These are phyloP conservation scores for Agrochola lychnidis DNA, from an alignment of 2,888 invertebrate species.

Conservation along the genomic window DNA sequence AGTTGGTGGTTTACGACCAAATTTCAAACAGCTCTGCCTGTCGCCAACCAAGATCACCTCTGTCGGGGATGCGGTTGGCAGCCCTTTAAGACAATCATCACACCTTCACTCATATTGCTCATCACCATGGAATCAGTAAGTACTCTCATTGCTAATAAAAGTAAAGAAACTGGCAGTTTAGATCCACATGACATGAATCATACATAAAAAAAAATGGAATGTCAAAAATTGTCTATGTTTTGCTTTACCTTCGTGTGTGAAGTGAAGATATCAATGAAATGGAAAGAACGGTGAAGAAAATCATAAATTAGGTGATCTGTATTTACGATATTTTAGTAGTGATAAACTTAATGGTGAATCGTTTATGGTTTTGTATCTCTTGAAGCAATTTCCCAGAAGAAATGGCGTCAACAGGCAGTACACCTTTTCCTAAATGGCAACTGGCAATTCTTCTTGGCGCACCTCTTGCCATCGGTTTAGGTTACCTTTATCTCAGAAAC, in stretches of 20 bases:
- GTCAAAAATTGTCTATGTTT: slow-evolving; percentile 76
- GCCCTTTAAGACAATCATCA: background rate
- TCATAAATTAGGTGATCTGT: slow-evolving; percentile 78
- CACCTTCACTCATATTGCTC: background rate
- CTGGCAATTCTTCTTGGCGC: slow-evolving; percentile 95
- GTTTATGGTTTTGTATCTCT: slow-evolving; percentile 73
- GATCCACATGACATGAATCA: slow-evolving; percentile 60
- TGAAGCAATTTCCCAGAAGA: slow-evolving; percentile 71
- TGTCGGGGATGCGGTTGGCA: too few species aligned
- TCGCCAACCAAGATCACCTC: too few species aligned
- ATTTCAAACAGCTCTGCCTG: too few species aligned
- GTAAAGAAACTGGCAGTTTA: slow-evolving; percentile 51
- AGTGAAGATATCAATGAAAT: slow-evolving; percentile 77
- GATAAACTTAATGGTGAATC: slow-evolving; percentile 84
- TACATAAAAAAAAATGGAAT: slow-evolving; percentile 53
- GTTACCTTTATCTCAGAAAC: slow-evolving; percentile 94
- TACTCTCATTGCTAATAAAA: background rate
- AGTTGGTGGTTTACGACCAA: too few species aligned
- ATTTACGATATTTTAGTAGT: slow-evolving; percentile 72
- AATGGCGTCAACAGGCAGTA: slow-evolving; percentile 90
- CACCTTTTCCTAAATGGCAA: slow-evolving; percentile 95
- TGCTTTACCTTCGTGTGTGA: slow-evolving; percentile 69
- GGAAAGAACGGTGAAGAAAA: slow-evolving; percentile 77
- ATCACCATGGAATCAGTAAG: background rate
- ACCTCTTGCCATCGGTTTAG: slow-evolving; percentile 95